Evolutionary conservation across 2,888 invertebrate species (phyloP).

Genomic region (Sphinx pinastri): DNA sequence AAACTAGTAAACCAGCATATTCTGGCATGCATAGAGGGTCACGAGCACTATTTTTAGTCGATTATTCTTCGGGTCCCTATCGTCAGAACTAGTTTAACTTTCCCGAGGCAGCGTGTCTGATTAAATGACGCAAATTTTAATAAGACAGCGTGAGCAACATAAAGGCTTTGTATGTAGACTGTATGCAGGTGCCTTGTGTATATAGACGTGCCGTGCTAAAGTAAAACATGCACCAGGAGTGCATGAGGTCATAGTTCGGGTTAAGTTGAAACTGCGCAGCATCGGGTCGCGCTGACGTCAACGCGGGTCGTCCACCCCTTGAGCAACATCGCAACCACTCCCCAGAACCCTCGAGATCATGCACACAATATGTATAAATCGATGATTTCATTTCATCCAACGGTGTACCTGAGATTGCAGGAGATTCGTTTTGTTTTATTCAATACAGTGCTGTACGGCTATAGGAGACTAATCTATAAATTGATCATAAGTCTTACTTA

Average conservation of each 20-base stretch:
- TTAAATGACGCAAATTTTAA: neutral
- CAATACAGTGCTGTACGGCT: neutral
- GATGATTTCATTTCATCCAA: neutral
- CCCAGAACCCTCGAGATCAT: conserved; percentile 29
- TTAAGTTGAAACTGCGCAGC: conserved; percentile 78
- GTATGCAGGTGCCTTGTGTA: neutral
- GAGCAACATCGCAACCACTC: conserved; percentile 8
- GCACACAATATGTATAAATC: neutral
- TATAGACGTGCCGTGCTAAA: conserved; percentile 4
- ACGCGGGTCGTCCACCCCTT: conserved; percentile 61
- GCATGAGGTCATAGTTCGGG: conserved; percentile 74
- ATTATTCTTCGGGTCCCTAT: no score
- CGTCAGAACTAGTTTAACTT: neutral
- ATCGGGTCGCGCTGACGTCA: conserved; percentile 85
- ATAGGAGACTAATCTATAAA: neutral
- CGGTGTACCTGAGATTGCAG: neutral
- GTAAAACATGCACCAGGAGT: conserved; percentile 47
- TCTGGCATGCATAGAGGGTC: no score
- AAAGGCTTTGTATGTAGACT: neutral
- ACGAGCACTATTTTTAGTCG: no score
- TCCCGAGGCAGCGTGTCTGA: neutral
- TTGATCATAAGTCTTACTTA: neutral
- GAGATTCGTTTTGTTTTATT: neutral
- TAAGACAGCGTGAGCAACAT: neutral
- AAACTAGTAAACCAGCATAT: no score